Base-by-base conservation (phyloP, 2,888 invertebrate species). In the Epinotia nisella region DNA sequence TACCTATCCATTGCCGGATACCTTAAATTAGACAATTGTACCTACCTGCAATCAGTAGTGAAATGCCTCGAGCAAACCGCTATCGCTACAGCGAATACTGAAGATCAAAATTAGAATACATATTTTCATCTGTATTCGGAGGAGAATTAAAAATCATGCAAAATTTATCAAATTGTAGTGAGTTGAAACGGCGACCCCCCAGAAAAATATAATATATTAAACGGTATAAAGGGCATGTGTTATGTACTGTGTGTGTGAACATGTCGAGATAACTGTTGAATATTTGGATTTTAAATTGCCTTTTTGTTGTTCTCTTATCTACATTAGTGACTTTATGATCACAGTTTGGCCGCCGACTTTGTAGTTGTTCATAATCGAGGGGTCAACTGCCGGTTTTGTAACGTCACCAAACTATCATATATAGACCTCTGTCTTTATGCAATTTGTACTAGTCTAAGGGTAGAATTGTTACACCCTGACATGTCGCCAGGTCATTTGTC, bases 131-230 rank as follows among this genome's bases (percentile, higher is more conserved):
- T 35, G 7, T 29, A 29, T 29, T 29, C 3, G 29, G 29, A 29
- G 3, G 29, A 29, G 4, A 4, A 29, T 5, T 29, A 29, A 24
- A 61, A 61, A 56, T 58, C 59, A 59, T 59, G 11, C 15, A 45
- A 49, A n/a, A 49, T 49, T 41, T 3, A 13, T 49, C n/a, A 4
- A 49, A 5, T n/a, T 49, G 1, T 49, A 49, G 49, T n/a, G 13
- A 13, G 49, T 5, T 49, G 65, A 35, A 66, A 66, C 66, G 66
- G 66, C n/a, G 41, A 4, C 41, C 66, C 19, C 55, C 2, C 41
- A 15, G 41, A 56, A n/a, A 66, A 39, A 56, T 56, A 66, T 66
- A 55, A 66, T 66, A 66, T 56, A 66, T 62, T 66, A 66, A 41
- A 65, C 53, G 35, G 55, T 41, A n/a, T 55, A 55, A 51, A 7